Conservation (phyloP, 1,140 invertebrate species). For the Dendrolimus punctatus region DNA sequence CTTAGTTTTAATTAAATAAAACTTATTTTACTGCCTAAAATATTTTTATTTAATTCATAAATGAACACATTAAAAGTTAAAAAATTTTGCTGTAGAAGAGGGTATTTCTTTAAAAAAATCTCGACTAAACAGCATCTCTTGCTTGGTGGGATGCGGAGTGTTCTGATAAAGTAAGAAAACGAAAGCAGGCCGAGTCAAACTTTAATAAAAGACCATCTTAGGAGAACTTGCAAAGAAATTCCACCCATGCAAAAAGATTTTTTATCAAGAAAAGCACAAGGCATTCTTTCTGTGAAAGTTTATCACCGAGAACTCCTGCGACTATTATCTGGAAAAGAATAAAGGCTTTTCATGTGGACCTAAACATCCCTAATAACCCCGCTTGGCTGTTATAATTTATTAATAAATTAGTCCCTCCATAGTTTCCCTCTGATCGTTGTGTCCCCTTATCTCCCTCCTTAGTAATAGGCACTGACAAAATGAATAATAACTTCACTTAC, state of each 20-base stretch:
- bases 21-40: no score
- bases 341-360: background rate
- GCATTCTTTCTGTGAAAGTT: background rate
- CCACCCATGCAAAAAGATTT: no score
- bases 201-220: no score
- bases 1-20: no score
- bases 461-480: background rate
- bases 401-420: slow-evolving; percentile 8
- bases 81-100: background rate
- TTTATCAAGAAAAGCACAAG: background rate
- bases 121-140: background rate
- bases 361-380: no score
- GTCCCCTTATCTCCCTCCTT: background rate
- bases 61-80: no score
- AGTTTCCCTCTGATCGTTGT: slow-evolving; percentile 1
- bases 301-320: background rate
- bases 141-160: no score
- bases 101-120: slow-evolving; percentile 12
- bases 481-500: no score
- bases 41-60: no score
- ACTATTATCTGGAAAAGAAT: background rate
- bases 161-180: no score
- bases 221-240: no score
- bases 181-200: no score
- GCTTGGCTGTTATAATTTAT: background rate